Evolutionary conservation across 2,797 vertebrate species (phyloP).

Genomic region (Selene dorsalis): DNA sequence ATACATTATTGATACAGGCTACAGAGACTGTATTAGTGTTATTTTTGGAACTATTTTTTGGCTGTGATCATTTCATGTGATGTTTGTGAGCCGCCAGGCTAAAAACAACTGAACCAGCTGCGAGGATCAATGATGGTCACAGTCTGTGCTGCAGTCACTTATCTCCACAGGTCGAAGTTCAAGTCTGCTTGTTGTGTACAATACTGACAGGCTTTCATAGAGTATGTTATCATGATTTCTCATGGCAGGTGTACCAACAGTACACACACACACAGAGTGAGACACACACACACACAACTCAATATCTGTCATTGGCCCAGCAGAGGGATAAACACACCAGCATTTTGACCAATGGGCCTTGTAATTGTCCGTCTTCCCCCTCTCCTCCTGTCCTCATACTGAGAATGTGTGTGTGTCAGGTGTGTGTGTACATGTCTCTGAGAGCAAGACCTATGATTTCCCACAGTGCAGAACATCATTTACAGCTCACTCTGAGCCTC

Average conservation of each 20-base stretch:
- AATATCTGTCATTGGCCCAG: slow-evolving; percentile 27
- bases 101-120: neutral
- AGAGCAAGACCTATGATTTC: slow-evolving; percentile 61
- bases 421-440: neutral
- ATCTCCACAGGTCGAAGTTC: slow-evolving; percentile 47
- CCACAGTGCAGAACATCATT: slow-evolving; percentile 69
- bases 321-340: slow-evolving; percentile 30
- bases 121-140: slow-evolving; percentile 16
- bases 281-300: slow-evolving; percentile 11
- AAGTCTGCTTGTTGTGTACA: slow-evolving; percentile 27
- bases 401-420: neutral
- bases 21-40: neutral
- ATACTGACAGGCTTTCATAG: neutral
- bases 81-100: neutral
- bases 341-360: slow-evolving; percentile 53
- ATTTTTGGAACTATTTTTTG: neutral
- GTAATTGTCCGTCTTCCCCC: slow-evolving; percentile 39
- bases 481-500: slow-evolving; percentile 41
- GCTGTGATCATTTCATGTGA: neutral
- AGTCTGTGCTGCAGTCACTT: neutral
- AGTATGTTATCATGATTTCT: slow-evolving; percentile 29
- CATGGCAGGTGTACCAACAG: slow-evolving; percentile 20
- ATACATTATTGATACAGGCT: neutral
- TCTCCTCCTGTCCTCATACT: slow-evolving; percentile 7
- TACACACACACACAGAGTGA: slow-evolving; percentile 2